Evolutionary conservation across 1,140 invertebrate genomes (phyloP), one percentile per base, ranked within the genome.

Genomic region (Drosophila leontia): DNA sequence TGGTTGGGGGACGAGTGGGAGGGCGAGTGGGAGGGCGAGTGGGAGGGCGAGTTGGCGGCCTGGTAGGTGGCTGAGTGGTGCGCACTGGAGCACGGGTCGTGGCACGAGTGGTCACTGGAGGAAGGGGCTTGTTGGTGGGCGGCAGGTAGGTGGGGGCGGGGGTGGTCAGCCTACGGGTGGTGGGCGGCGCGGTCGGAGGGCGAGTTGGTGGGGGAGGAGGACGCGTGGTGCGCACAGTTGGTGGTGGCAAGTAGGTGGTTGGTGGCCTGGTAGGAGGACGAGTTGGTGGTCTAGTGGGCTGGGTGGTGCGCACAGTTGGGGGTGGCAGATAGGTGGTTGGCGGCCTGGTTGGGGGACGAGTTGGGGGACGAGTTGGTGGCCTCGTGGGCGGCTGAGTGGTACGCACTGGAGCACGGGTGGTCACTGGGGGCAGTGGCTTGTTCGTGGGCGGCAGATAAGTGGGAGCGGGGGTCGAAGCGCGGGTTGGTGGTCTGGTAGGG

Each of bases 211-310:
- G 67, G 1, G 79, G 72, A 6, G 78, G 45, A 47, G 45, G 45
- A 23, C 45, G 45, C 7, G 45, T 47, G 45, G 45, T 47, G 45
- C 45, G 45, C 45, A 26, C 45, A 8, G 23, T 26, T 26, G 23
- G 23, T 23, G 45, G 45, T 9, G 45, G 45, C 19, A 47, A 19
- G 7, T 47, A 47, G 45, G 45, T 47, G 15, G 68, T 82, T 64
- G 78, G 80, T 57, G 82, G 80, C 50, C 65, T 57, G 23, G 78
- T 81, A 13, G 91, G 86, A 17, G 74, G 45, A 15, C 45, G 45
- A 47, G 68, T 56, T 26, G 59, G 76, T 59, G 71, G 70, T 34
- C 50, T 62, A 0, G 79, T 72, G 15, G 45, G 75, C 47, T n/a
- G 26, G 37, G 71, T 87, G 47, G 80, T 74, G 51, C 82, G 83